phyloP scores from a whole-genome alignment of 2,797 vertebrate genomes.

The Threskiornis aethiopicus region DNA sequence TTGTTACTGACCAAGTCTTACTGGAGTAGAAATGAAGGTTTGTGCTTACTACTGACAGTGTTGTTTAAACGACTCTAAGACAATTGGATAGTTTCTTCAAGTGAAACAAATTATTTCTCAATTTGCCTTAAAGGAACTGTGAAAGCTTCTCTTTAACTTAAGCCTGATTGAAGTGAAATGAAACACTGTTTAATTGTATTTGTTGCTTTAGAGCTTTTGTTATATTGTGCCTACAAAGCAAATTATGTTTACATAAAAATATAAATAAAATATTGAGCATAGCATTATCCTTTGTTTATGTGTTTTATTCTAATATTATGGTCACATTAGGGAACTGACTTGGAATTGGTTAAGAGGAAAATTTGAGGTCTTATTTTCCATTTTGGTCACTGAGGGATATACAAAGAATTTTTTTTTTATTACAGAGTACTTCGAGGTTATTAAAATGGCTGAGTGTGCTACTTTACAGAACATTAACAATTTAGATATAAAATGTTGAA shows the following conservation, averaged over 20 bases:
- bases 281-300: conserved; percentile 69
- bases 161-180: conserved; percentile 76
- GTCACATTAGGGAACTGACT: background rate
- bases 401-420: background rate
- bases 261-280: conserved; percentile 93
- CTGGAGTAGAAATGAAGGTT: background rate
- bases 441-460: background rate
- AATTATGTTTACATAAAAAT: conserved; percentile 88
- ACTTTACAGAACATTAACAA: background rate
- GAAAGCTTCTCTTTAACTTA: conserved; percentile 75
- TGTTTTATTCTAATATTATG: background rate
- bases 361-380: background rate
- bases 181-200: conserved; percentile 83
- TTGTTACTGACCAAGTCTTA: background rate
- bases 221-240: conserved; percentile 87
- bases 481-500: background rate
- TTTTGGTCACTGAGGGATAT: background rate
- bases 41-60: conserved; percentile 61
- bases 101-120: conserved; percentile 70
- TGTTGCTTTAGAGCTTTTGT: conserved; percentile 88
- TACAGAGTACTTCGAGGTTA: background rate
- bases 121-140: conserved; percentile 81
- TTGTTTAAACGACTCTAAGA: conserved; percentile 35
- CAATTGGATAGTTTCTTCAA: conserved; percentile 54
- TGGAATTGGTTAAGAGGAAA: background rate